Conservation (phyloP, 1,140 invertebrate genomes). For the Lepidostoma basale region DNA sequence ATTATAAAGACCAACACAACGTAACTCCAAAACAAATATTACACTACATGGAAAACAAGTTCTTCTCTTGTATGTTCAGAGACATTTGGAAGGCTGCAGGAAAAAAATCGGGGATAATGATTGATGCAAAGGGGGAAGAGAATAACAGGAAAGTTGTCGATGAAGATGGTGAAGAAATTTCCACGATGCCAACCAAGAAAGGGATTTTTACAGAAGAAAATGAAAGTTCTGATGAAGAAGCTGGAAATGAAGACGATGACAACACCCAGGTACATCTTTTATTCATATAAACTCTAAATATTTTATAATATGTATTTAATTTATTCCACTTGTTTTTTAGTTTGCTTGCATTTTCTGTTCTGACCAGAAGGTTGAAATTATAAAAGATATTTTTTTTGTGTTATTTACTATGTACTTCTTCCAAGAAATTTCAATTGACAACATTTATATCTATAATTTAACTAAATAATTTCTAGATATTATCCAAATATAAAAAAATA, state of each 20-base stretch:
- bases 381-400: background rate
- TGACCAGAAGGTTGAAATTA: too few species aligned
- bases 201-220: slow-evolving; percentile 57
- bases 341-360: too few species aligned
- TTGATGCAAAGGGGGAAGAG: slow-evolving; percentile 48
- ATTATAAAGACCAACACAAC: slow-evolving; percentile 73
- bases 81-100: slow-evolving; percentile 54
- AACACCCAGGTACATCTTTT: slow-evolving; percentile 51
- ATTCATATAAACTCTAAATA: background rate
- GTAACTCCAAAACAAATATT: slow-evolving; percentile 74
- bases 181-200: slow-evolving; percentile 61
- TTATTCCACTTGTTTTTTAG: too few species aligned
- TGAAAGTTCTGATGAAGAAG: slow-evolving; percentile 80
- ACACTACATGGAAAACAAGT: slow-evolving; percentile 69
- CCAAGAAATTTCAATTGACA: too few species aligned
- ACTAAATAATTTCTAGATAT: too few species aligned
- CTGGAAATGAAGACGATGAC: slow-evolving; percentile 73
- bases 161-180: slow-evolving; percentile 66
- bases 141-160: slow-evolving; percentile 60
- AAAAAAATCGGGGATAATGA: slow-evolving; percentile 37
- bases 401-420: too few species aligned
- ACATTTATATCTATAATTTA: too few species aligned
- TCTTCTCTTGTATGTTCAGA: slow-evolving; percentile 68
- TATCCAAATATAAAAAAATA: too few species aligned
- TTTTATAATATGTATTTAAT: background rate